phyloP scores from a whole-genome alignment of 2,888 invertebrate genomes.

The Bellardia pandia region DNA sequence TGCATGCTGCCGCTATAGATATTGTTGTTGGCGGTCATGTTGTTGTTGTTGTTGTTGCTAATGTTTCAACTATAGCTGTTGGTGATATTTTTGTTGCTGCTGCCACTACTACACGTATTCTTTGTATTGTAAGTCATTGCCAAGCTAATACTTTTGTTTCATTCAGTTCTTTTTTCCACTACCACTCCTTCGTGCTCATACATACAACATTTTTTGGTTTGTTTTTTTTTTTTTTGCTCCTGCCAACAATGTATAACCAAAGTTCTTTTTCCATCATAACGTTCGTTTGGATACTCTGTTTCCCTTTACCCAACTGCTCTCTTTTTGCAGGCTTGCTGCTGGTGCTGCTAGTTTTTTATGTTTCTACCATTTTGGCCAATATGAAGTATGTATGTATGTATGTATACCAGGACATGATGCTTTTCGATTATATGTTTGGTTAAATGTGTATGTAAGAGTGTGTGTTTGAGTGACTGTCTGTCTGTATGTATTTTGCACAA shows the following conservation, averaged over 20 bases:
- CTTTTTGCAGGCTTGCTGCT: conserved; percentile 13
- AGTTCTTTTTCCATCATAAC: conserved; percentile 22
- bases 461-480: conserved; percentile 17
- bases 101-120: background rate
- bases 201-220: background rate
- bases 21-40: conserved; percentile 54
- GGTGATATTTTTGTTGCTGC: conserved; percentile 54
- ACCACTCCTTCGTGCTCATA: conserved; percentile 34
- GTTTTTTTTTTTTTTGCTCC: background rate
- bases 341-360: conserved; percentile 4
- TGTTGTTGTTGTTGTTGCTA: conserved; percentile 39
- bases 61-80: conserved; percentile 16
- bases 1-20: conserved; percentile 11
- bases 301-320: conserved; percentile 14
- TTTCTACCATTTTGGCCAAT: conserved; percentile 37
- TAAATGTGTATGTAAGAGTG: background rate
- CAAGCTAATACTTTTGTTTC: conserved; percentile 70
- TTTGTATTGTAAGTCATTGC: conserved; percentile 31
- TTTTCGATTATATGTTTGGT: conserved; percentile 61
- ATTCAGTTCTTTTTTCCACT: conserved; percentile 44
- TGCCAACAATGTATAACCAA: background rate
- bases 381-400: conserved; percentile 62
- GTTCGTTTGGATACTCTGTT: conserved; percentile 32
- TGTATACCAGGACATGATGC: conserved; percentile 61
- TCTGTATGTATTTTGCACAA: conserved; percentile 31